Base-by-base conservation (phyloP, 2,888 invertebrate species). In the Allolobophora icterica region DNA sequence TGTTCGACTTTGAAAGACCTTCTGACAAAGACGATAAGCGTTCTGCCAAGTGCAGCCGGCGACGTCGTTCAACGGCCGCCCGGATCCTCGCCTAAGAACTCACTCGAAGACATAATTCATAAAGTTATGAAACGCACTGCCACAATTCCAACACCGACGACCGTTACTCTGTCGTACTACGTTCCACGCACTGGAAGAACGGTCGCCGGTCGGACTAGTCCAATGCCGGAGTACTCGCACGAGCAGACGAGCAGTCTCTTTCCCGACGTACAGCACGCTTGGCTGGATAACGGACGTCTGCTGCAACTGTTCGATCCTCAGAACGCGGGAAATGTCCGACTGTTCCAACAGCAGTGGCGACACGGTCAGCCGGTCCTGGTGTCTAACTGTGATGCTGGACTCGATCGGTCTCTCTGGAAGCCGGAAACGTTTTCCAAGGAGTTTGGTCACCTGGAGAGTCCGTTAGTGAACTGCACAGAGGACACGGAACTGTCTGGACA, bases 281-380 rank as follows among this genome's bases (percentile, higher is more conserved):
- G 99, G 98, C 96, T 99, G 13, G 98, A 98, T 94, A 97, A 98
- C 94, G 99, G 99, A 11, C 97, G 97, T 94, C 96, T 99, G 91
- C 96, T 99, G 94, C 97, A 98, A 91, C 96, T 99, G 90, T 97
- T 97, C 97, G 97, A 94, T 98, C 98, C 95, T 97, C 97, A 93
- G 71, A 94, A 97, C 97, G 94, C 97, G 97, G 94, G 94, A 34
- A 95, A 95, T 93, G 92, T 95, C 89, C 93, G 93, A 91, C 94
- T 94, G 83, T 95, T 95, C 93, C 95, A 95, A 93, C 94, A 94
- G 90, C 94, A 95, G 93, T 95, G 95, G 95, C 93, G 93, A 87
- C 92, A 94, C 35, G 95, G 94, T 45, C 91, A 95, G 93, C 99
- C 99, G 6, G 98, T 99, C 84, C 96, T 99, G 94, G 98, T 99